These are phyloP conservation scores for Clistopyga incitator DNA, from an alignment of 2,888 invertebrate genomes.

Conservation along the genomic window DNA sequence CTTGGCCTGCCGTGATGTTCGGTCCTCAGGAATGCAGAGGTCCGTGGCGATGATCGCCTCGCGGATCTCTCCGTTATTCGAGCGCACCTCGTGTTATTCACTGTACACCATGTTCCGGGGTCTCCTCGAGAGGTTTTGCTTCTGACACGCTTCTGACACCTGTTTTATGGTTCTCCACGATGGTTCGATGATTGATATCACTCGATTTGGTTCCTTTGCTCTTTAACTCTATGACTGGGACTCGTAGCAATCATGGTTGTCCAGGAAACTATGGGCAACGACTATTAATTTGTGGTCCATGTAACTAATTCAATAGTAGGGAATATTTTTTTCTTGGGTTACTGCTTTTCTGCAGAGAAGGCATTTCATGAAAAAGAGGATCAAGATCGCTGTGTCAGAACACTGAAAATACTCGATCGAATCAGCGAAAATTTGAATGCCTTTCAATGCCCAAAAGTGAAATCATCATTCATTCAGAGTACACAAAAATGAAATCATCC, in stretches of 20 bases:
- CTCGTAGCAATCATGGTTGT: too few species aligned
- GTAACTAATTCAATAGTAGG: background rate
- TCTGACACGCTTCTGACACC: constrained; percentile 15
- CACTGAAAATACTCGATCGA: too few species aligned
- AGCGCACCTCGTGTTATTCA: constrained; percentile 35
- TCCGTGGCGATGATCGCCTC: constrained; percentile 45
- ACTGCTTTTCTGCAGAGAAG: too few species aligned
- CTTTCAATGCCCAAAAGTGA: too few species aligned
- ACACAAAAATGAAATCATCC: too few species aligned
- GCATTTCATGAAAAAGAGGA: too few species aligned
- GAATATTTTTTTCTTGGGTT: background rate
- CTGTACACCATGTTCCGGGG: constrained; percentile 13
- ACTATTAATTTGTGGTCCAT: background rate
- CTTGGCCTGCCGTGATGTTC: background rate
- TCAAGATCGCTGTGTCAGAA: too few species aligned
- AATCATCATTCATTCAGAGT: too few species aligned
- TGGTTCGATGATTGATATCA: constrained; percentile 3
- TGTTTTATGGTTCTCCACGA: background rate
- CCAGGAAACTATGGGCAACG: too few species aligned
- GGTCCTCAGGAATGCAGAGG: constrained; percentile 52
- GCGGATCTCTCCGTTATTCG: constrained; percentile 58
- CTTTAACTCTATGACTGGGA: too few species aligned
- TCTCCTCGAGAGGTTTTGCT: constrained; percentile 5
- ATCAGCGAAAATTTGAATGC: too few species aligned
- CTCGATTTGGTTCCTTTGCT: too few species aligned